Conservation (phyloP, 1,140 invertebrate species). For the Marisa cornuarietis region DNA sequence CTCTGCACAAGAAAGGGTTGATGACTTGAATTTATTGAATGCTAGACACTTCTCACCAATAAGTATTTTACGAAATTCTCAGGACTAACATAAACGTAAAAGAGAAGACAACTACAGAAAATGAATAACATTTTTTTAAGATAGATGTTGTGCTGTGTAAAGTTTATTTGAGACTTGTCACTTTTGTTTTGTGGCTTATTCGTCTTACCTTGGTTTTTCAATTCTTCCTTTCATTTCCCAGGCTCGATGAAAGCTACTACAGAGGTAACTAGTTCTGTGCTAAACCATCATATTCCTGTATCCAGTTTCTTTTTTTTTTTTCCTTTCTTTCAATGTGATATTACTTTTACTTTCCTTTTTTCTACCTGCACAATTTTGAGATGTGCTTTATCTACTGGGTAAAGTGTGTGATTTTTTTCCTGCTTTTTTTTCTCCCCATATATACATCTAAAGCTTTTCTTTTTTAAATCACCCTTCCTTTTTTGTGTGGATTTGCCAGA, state of each 20-base stretch:
- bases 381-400: not conserved
- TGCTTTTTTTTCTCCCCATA: not conserved
- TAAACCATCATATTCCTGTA: not conserved
- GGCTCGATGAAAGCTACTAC: conserved; percentile 6
- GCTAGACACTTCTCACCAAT: no score
- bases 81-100: not conserved
- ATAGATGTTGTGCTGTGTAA: not conserved
- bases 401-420: not conserved
- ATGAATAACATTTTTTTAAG: not conserved
- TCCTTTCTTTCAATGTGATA: not conserved
- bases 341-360: not conserved
- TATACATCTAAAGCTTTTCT: not conserved
- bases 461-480: no score
- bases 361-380: not conserved
- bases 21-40: no score
- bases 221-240: conserved; percentile 15
- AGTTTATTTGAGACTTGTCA: not conserved
- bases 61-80: no score
- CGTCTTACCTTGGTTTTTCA: conserved; percentile 9
- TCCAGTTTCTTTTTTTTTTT: not conserved
- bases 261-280: conserved; percentile 12
- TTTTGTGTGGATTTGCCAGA: no score
- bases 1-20: no score
- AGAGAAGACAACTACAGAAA: not conserved
- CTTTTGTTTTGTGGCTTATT: conserved; percentile 18